Evolutionary conservation across 35 echinoderm and acorn worm species (phyloP).

Genomic region (Holothuria glaberrima): DNA sequence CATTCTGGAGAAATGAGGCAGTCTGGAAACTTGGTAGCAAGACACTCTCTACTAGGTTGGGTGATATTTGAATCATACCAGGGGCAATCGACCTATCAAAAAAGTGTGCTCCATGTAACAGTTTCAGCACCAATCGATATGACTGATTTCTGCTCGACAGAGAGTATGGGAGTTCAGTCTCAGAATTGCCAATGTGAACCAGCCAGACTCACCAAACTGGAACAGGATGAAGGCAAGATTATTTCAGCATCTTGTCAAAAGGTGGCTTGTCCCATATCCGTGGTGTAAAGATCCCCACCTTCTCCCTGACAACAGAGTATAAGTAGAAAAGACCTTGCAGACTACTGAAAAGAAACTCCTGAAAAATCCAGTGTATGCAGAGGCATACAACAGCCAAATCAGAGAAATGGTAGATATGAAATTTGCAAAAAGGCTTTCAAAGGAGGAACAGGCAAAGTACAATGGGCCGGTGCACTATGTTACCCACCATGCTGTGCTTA

Average conservation of each 20-base stretch:
- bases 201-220: too few relatives aligned
- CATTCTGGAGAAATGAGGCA: constrained; percentile 52
- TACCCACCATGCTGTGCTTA: constrained; percentile 52
- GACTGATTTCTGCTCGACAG: constrained; percentile 62
- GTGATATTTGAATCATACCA: constrained; percentile 48
- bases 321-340: constrained; percentile 46
- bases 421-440: constrained; percentile 45
- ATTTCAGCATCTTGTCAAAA: constrained; percentile 48
- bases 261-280: constrained; percentile 74
- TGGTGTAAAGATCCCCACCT: constrained; percentile 69
- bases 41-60: constrained; percentile 47
- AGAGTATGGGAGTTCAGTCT: too few relatives aligned
- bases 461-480: constrained; percentile 65
- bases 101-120: constrained; percentile 31
- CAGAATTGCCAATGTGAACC: too few relatives aligned
- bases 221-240: too few relatives aligned
- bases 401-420: too few relatives aligned
- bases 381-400: constrained; percentile 27
- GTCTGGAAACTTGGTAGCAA: constrained; percentile 43
- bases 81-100: background rate
- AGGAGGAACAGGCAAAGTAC: constrained; percentile 42
- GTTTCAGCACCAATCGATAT: constrained; percentile 43
- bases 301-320: constrained; percentile 62
- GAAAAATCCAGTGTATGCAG: constrained; percentile 53
- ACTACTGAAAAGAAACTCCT: constrained; percentile 27